Conservation (phyloP, 2,888 invertebrate species). For the Drosophila nigritarsus region DNA sequence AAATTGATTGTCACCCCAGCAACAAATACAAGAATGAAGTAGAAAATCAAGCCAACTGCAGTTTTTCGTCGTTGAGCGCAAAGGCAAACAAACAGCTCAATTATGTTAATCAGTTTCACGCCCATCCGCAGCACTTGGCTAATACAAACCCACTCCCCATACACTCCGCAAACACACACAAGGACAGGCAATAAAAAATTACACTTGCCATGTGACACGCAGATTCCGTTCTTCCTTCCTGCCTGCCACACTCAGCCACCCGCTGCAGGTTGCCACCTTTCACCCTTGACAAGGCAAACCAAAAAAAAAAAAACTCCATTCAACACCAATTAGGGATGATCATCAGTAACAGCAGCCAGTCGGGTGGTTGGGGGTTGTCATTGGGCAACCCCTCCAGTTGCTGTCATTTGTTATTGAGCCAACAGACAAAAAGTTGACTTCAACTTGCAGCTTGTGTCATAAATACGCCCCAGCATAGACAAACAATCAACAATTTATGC, state of each 20-base stretch:
- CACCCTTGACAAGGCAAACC: conserved; percentile 52
- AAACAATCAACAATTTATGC: conserved; percentile 84
- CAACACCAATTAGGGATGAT: conserved; percentile 85
- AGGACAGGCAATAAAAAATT: conserved; percentile 43
- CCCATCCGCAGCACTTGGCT: conserved; percentile 64
- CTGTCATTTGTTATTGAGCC: conserved; percentile 77
- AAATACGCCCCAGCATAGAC: conserved; percentile 74
- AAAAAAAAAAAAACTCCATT: conserved; percentile 82
- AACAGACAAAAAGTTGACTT: conserved; percentile 62
- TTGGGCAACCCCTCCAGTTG: conserved; percentile 63
- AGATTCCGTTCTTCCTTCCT: conserved; percentile 34
- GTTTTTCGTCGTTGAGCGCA: conserved; percentile 1
- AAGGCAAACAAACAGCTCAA: conserved; percentile 76
- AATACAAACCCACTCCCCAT: conserved; percentile 34
- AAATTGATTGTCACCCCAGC: conserved; percentile 42
- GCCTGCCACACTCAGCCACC: conserved; percentile 44
- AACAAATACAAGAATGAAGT: not conserved
- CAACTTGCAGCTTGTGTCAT: conserved; percentile 73
- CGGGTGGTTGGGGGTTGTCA: conserved; percentile 49
- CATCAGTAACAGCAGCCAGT: conserved; percentile 64
- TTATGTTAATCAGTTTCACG: conserved; percentile 81
- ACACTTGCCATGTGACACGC: conserved; percentile 58
- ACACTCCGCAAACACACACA: not conserved
- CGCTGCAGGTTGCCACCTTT: conserved; percentile 69
- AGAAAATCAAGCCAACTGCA: conserved; percentile 24